Conservation (phyloP, 2,113 vertebrate species). For the Pandion haliaetus region DNA sequence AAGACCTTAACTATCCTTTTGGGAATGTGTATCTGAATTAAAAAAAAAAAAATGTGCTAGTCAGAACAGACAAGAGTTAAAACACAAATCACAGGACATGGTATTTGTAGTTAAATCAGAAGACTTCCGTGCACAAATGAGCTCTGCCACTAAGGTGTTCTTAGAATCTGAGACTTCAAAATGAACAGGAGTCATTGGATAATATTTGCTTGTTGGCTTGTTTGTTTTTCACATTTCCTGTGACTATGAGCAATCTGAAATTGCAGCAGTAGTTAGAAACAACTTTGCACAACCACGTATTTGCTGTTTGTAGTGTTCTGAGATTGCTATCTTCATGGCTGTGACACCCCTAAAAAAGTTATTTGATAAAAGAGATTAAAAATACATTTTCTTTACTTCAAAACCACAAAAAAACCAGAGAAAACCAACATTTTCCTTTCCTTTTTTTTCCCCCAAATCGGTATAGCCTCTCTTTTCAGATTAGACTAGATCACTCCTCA, state of each 20-base stretch:
- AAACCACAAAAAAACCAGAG: background rate
- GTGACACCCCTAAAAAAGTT: background rate
- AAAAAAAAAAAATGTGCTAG: background rate
- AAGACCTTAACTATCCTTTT: background rate
- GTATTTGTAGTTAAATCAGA: background rate
- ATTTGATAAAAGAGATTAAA: background rate
- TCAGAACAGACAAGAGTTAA: background rate
- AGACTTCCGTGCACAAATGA: background rate
- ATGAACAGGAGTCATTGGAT: background rate
- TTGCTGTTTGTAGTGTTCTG: background rate
- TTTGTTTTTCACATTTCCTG: background rate
- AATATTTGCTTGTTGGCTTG: background rate
- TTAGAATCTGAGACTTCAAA: background rate
- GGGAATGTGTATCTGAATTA: background rate
- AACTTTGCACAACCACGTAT: background rate
- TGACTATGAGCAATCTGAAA: background rate
- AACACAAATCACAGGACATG: background rate
- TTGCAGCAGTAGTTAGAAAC: background rate
- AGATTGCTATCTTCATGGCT: background rate
- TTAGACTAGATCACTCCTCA: background rate
- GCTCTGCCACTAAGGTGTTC: background rate
- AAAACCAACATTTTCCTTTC: background rate
- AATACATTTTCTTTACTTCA: background rate
- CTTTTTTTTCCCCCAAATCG: fast-evolving
- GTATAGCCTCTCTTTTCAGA: background rate